Evolutionary conservation across 2,113 vertebrate species (phyloP).

Genomic region (Elephas maximus): DNA sequence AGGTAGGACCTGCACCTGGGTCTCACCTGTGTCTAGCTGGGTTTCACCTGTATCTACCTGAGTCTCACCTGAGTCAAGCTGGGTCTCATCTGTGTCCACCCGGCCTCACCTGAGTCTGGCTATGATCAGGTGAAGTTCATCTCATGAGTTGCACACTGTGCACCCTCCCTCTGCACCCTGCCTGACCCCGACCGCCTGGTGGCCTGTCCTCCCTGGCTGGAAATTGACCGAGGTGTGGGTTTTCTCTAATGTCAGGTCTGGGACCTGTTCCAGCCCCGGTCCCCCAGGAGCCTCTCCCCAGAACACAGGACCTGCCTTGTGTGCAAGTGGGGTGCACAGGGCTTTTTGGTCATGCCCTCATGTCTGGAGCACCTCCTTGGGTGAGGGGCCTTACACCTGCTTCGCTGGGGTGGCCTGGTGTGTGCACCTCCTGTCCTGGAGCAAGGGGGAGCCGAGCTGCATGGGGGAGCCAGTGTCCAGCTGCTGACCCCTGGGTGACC

Average conservation of each 20-base stretch:
- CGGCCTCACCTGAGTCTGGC: not conserved
- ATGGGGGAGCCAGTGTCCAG: not conserved
- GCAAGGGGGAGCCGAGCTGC: no score
- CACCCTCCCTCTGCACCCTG: no score
- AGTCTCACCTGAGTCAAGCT: not conserved
- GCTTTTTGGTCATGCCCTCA: not conserved
- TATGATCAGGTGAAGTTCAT: not conserved
- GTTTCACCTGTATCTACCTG: no score
- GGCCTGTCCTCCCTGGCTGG: not conserved
- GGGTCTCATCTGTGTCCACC: not conserved
- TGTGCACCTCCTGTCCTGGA: not conserved
- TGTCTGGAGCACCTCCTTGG: not conserved
- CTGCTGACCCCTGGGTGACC: not conserved
- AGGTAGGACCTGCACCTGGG: constrained; percentile 87
- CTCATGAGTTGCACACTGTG: not conserved
- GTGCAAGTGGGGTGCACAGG: not conserved
- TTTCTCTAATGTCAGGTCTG: not conserved
- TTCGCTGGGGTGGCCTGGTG: not conserved
- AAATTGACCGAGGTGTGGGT: not conserved
- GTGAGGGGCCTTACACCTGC: not conserved
- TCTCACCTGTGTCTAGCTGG: not conserved
- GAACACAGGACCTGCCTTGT: not conserved
- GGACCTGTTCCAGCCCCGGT: not conserved
- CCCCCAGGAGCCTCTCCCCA: not conserved
- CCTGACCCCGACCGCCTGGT: not conserved